Evolutionary conservation across 2,113 vertebrate genomes (phyloP).

Genomic region (Xiphophorus hellerii): DNA sequence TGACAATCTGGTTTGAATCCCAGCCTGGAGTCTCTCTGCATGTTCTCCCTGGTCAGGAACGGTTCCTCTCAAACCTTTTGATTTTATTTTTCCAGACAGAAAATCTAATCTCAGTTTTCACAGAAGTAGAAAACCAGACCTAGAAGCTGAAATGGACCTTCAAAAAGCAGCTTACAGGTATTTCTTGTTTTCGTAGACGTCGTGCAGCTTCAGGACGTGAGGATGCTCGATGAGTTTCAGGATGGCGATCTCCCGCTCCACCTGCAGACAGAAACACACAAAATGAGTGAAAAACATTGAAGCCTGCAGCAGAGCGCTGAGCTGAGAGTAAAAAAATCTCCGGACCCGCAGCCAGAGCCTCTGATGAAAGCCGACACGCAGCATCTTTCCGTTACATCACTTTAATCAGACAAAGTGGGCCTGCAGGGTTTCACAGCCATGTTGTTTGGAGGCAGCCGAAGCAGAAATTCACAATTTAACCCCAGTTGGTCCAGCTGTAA

Average conservation of each 20-base stretch:
- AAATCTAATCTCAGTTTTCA: too few relatives aligned
- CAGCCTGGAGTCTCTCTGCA: too few relatives aligned
- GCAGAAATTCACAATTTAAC: slow-evolving; percentile 12
- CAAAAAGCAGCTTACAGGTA: slow-evolving; percentile 90
- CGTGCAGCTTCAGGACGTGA: slow-evolving; percentile 97
- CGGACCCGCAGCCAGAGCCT: not conserved
- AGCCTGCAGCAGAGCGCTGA: not conserved
- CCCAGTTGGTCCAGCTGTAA: not conserved
- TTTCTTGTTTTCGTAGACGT: slow-evolving; percentile 99
- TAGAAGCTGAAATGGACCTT: not conserved
- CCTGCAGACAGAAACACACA: slow-evolving; percentile 77
- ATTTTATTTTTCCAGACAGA: too few relatives aligned
- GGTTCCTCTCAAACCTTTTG: too few relatives aligned
- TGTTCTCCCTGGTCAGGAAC: too few relatives aligned
- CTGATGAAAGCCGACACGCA: not conserved
- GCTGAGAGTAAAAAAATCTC: not conserved
- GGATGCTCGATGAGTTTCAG: slow-evolving; percentile 99
- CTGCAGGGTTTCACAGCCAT: not conserved
- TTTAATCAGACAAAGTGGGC: slow-evolving; percentile 5
- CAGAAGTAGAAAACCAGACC: too few relatives aligned
- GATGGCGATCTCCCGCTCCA: slow-evolving; percentile 98
- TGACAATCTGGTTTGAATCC: too few relatives aligned
- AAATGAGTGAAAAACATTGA: not conserved
- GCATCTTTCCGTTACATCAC: not conserved
- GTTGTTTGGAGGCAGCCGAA: not conserved